These are phyloP conservation scores for Cepphus grylle DNA, from an alignment of 2,113 vertebrate species.

Conservation along the genomic window DNA sequence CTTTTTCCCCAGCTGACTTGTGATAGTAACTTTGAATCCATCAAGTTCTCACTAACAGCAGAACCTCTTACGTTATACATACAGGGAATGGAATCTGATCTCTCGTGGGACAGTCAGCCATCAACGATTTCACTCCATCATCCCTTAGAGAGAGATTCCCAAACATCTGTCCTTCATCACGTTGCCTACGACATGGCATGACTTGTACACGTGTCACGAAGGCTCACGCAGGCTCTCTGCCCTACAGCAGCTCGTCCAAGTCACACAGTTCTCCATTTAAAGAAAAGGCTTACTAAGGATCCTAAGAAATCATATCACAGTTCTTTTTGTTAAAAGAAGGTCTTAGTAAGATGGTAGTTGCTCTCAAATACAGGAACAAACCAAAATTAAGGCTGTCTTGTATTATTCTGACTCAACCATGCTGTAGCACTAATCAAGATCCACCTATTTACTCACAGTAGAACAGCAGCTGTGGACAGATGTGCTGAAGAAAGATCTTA, in stretches of 20 bases:
- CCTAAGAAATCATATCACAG: neutral
- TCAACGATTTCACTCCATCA: accelerated
- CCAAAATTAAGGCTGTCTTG: neutral
- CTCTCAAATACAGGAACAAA: neutral
- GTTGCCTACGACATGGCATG: neutral
- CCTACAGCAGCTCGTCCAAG: neutral
- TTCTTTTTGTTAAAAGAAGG: neutral
- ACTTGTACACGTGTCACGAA: neutral
- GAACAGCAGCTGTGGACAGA: neutral
- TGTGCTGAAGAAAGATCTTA: neutral
- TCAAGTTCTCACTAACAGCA: neutral
- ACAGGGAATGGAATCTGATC: neutral
- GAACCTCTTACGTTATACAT: neutral
- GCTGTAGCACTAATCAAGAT: neutral
- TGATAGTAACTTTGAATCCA: neutral
- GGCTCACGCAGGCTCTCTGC: neutral
- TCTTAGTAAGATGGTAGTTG: neutral
- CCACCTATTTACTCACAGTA: neutral
- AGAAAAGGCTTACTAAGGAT: neutral
- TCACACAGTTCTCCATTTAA: neutral
- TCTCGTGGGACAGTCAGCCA: neutral
- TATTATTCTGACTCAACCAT: neutral
- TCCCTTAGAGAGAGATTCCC: neutral
- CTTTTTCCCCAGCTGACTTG: neutral
- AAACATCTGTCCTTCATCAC: neutral